Evolutionary conservation across 2,113 vertebrate species (phyloP).

Genomic region (Nicator chloris): DNA sequence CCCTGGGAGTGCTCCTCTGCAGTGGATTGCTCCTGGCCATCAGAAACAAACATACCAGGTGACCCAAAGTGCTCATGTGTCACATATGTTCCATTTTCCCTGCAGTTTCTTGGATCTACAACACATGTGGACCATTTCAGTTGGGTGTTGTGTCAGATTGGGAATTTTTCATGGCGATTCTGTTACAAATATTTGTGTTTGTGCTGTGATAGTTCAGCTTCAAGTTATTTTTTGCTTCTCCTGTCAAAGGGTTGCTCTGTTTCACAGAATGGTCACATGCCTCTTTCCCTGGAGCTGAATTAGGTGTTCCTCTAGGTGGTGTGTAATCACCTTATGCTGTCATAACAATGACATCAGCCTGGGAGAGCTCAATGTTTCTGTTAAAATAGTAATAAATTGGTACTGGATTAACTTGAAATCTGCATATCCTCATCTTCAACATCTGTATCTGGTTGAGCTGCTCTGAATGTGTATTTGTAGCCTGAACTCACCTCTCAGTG

Average conservation of each 20-base stretch:
- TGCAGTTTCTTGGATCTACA: not conserved
- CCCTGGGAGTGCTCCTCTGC: not conserved
- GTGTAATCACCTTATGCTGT: not conserved
- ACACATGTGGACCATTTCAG: not conserved
- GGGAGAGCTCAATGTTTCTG: not conserved
- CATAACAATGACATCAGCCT: not conserved
- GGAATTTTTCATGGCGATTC: not conserved
- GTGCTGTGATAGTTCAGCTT: not conserved
- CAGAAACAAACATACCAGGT: not conserved
- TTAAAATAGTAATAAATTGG: not conserved
- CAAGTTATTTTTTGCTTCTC: not conserved
- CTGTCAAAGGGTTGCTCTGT: not conserved
- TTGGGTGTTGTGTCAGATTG: not conserved
- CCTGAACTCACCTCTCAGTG: not conserved
- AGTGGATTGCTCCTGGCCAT: not conserved
- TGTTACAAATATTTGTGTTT: not conserved
- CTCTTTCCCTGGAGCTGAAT: not conserved
- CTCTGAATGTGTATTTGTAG: not conserved
- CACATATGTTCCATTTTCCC: not conserved
- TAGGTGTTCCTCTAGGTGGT: not conserved
- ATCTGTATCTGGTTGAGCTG: not conserved
- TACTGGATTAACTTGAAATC: not conserved
- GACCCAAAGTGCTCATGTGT: not conserved
- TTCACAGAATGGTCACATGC: not conserved
- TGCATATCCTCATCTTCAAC: not conserved